These are phyloP conservation scores for Hyperopisus bebe DNA, from an alignment of 2,113 vertebrate species.

Conservation along the genomic window DNA sequence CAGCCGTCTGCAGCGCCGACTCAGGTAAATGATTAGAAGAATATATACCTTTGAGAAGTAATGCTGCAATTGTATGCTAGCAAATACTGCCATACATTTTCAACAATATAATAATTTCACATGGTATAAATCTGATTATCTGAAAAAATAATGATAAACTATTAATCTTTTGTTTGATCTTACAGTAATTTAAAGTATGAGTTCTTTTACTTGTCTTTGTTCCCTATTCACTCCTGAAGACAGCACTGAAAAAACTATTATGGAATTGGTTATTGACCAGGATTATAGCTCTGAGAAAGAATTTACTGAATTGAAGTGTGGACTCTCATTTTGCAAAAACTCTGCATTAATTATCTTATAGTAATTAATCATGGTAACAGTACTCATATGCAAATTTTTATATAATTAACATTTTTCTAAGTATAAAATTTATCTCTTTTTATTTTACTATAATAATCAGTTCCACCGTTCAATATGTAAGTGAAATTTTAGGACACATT, in stretches of 20 bases:
- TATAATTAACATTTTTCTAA: not conserved
- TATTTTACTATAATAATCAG: not conserved
- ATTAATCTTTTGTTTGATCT: not conserved
- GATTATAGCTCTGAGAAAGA: not conserved
- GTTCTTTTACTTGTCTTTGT: not conserved
- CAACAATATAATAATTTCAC: not conserved
- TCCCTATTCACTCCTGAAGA: not conserved
- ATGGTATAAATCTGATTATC: not conserved
- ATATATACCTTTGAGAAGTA: not conserved
- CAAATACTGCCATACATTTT: not conserved
- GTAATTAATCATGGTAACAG: not conserved
- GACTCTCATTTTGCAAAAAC: not conserved
- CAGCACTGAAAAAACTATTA: not conserved
- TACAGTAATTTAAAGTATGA: not conserved
- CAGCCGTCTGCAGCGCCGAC: not conserved
- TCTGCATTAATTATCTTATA: not conserved
- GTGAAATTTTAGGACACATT: too few species aligned
- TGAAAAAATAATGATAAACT: not conserved
- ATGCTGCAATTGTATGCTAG: not conserved
- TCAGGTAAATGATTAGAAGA: not conserved
- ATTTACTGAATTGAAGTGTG: not conserved
- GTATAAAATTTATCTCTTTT: not conserved
- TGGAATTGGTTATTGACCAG: not conserved
- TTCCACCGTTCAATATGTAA: not conserved
- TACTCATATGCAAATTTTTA: not conserved